Base-by-base conservation (phyloP, 2,797 vertebrate genomes). In the Cryptoprocta ferox region DNA sequence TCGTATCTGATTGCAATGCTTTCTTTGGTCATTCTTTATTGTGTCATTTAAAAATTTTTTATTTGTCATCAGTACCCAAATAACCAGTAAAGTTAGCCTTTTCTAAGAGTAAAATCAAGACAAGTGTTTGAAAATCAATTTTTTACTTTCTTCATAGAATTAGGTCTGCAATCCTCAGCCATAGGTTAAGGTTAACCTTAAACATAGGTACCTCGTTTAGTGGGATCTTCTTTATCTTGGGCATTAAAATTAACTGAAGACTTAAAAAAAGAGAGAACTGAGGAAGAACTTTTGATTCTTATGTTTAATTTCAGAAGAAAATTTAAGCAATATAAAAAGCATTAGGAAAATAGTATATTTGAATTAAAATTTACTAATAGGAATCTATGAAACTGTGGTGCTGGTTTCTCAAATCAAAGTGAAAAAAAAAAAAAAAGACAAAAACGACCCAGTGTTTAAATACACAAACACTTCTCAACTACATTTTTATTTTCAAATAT, bases 21-120 rank as follows among this genome's bases (percentile, higher is more conserved):
- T 93, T 91, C 79, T 83, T 89, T 97, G 82, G 48, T 66, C 82
- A 90, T 92, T 97, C 76, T 86, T 96, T 95, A 76, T 71, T 89
- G 45, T 94, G 39, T 80, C 37, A 78, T 76, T 91, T 94, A 32
- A 94, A 91, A 95, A 91, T 35, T 50, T 50, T 50, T 63, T 92
- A 56, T 65, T 95, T 45, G 32, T 88, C 85, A 87, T 85, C 65
- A 89, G 5, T 11, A 94, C 37, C 42, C n/a, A 84, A 85, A 89
- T 19, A 68, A 42, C 37, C 39, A 96, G 35, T 63, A 89, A 86
- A 75, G 89, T 73, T 81, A 82, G 12, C 7, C 66, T 86, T 78
- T 97, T 68, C 48, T 35, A 94, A 94, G 56, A 70, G 12, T 59
- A 50, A 94, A 91, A 70, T 70, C 24, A 92, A 97, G 24, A 87